Evolutionary conservation across 2,113 vertebrate species (phyloP).

Genomic region (Microcebus lehilahytsara): DNA sequence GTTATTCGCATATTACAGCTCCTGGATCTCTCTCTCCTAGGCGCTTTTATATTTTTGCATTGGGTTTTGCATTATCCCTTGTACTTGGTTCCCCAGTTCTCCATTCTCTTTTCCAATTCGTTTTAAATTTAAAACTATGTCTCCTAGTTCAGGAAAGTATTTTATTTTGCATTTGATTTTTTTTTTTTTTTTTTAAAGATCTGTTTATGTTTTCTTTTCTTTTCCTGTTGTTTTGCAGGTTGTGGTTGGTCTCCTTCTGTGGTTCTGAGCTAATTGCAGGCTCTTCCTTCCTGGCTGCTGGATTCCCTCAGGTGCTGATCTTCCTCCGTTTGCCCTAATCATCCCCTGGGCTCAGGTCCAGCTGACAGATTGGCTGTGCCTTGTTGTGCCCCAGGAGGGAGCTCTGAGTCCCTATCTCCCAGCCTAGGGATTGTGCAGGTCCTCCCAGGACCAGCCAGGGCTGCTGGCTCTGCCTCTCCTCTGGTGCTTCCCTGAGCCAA

Average conservation of each 20-base stretch:
- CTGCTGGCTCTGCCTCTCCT: background rate
- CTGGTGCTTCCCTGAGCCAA: background rate
- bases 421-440: background rate
- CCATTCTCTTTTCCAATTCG: background rate
- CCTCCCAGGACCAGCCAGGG: background rate
- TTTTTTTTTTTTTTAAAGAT: background rate
- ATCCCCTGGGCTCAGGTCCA: background rate
- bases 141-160: background rate
- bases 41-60: background rate
- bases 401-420: background rate
- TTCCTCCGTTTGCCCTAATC: background rate
- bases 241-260: background rate
- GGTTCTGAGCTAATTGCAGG: background rate
- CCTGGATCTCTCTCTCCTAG: background rate
- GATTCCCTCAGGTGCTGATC: background rate
- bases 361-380: background rate
- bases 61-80: background rate
- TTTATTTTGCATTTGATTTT: background rate
- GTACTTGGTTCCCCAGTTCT: background rate
- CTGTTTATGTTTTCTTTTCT: background rate
- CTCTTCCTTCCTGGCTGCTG: background rate
- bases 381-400: background rate
- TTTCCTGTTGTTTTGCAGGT: background rate
- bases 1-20: background rate
- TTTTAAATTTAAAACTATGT: conserved; percentile 25